Evolutionary conservation across 1,140 invertebrate genomes (phyloP).

Genomic region (Maniola jurtina): DNA sequence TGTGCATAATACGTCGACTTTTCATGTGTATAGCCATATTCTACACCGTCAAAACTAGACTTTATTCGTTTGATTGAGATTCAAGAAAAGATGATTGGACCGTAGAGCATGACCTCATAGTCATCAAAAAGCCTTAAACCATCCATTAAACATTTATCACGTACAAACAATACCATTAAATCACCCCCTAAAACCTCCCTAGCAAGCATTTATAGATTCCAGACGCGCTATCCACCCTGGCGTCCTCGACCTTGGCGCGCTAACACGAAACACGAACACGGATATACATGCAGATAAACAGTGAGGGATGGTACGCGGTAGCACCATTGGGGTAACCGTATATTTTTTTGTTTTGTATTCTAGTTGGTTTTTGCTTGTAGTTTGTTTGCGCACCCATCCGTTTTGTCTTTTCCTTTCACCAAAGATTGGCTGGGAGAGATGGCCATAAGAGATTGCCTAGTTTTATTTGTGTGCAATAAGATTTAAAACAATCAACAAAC

Average conservation of each 20-base stretch:
- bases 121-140: too few species aligned
- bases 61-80: background rate
- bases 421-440: too few species aligned
- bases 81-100: background rate
- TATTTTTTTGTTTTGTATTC: too few species aligned
- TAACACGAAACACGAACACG: conserved; percentile 22
- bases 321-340: conserved; percentile 22
- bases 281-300: conserved; percentile 26
- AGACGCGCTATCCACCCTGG: background rate
- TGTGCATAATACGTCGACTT: too few species aligned
- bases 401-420: too few species aligned
- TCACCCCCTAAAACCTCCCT: conserved; percentile 10
- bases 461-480: too few species aligned
- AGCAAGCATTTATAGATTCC: conserved; percentile 16
- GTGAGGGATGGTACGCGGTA: conserved; percentile 27
- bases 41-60: too few species aligned
- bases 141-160: background rate
- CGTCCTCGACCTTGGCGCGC: conserved; percentile 28
- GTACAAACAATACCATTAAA: conserved; percentile 4
- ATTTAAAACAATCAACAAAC: too few species aligned
- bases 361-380: too few species aligned
- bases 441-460: too few species aligned
- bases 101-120: background rate
- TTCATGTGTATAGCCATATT: too few species aligned
- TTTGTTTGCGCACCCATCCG: too few species aligned